These are phyloP conservation scores for Macroglossus sobrinus DNA, from an alignment of 2,113 vertebrate species.

Conservation along the genomic window DNA sequence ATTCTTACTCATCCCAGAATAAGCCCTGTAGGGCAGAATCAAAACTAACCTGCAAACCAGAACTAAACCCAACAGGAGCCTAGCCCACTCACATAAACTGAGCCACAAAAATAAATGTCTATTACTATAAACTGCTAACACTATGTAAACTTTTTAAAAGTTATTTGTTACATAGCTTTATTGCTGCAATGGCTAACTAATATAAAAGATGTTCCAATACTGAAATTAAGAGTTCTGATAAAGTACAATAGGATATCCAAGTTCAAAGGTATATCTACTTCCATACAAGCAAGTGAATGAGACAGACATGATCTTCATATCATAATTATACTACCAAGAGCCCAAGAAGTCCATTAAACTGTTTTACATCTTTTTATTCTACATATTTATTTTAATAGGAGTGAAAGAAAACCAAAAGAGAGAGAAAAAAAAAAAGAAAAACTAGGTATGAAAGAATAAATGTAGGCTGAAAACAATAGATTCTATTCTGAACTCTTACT, in stretches of 20 bases:
- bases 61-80: not conserved
- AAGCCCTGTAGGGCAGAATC: not conserved
- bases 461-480: not conserved
- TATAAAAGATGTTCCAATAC: not conserved
- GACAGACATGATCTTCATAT: not conserved
- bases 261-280: not conserved
- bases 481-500: not conserved
- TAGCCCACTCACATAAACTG: not conserved
- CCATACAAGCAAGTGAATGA: not conserved
- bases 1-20: not conserved
- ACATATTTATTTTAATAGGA: not conserved
- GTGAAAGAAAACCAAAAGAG: not conserved
- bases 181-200: not conserved
- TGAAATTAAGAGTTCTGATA: conserved; percentile 9
- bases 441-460: not conserved
- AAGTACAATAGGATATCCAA: not conserved
- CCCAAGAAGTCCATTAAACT: not conserved
- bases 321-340: not conserved
- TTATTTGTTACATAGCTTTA: not conserved
- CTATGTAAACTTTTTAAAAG: not conserved
- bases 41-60: not conserved
- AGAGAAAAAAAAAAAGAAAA: accelerated
- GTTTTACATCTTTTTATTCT: not conserved
- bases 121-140: not conserved
- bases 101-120: conserved; percentile 8